A percentile compares a stretch with the other conserved stretches of the same genome.
Conservation (phyloP, 1,140 invertebrate genomes). For the Magallana gigas region DNA sequence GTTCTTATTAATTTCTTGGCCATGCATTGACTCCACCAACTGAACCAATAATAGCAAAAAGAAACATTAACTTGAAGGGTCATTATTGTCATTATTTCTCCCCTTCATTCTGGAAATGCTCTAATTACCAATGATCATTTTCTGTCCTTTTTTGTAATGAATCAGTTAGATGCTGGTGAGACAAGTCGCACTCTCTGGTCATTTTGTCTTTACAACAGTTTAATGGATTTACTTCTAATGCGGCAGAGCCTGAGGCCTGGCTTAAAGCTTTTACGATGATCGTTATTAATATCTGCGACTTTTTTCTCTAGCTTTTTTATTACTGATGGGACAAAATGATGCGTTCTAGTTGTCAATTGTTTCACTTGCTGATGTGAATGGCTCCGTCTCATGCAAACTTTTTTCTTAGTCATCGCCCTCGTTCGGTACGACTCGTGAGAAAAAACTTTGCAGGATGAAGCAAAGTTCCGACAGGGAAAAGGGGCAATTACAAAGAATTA, state of each 20-base stretch:
- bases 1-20: not conserved
- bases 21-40: too few species aligned
- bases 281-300: slow-evolving; percentile 30
- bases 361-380: slow-evolving; percentile 27
- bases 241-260: not conserved
- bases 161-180: not conserved
- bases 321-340: slow-evolving; percentile 35
- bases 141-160: not conserved
- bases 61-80: not conserved
- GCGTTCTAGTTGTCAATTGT: slow-evolving; percentile 31
- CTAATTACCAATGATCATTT: not conserved
- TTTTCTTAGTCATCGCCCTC: slow-evolving; percentile 24
- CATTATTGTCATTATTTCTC: not conserved
- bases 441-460: slow-evolving; percentile 27
- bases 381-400: slow-evolving; percentile 27
- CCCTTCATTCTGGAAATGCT: not conserved
- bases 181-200: not conserved
- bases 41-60: not conserved
- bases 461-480: slow-evolving; percentile 22
- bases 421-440: slow-evolving; percentile 5
- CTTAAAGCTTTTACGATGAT: slow-evolving; percentile 28
- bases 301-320: slow-evolving; percentile 34
- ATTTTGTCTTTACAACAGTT: slow-evolving; percentile 12
- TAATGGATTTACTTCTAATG: slow-evolving; percentile 10
- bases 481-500: slow-evolving; percentile 31